Conservation (phyloP, 2,888 invertebrate genomes). For the Junonia oenone region DNA sequence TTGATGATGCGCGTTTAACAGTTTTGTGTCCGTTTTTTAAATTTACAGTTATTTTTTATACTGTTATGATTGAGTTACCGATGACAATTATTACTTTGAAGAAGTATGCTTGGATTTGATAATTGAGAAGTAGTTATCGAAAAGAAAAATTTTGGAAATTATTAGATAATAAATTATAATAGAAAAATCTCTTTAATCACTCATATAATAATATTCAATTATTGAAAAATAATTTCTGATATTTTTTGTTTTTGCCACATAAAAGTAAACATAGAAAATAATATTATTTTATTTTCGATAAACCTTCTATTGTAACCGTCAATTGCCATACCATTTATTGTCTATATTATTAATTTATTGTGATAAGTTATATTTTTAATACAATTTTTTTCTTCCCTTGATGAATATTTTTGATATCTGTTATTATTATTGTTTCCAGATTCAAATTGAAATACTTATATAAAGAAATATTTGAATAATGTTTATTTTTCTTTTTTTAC, state of each 20-base stretch:
- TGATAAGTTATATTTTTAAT: not conserved
- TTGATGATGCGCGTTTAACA: conserved; percentile 26
- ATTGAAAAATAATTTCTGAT: too few species aligned
- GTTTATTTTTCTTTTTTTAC: too few species aligned
- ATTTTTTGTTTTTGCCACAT: not conserved
- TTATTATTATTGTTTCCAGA: too few species aligned
- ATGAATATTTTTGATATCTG: not conserved
- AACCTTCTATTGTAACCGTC: not conserved
- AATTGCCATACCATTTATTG: not conserved
- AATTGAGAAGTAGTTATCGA: not conserved
- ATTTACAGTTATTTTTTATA: not conserved
- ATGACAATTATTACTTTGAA: not conserved
- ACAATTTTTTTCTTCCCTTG: too few species aligned
- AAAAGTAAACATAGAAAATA: not conserved
- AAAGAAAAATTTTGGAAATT: not conserved
- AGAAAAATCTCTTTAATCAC: too few species aligned
- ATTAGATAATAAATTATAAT: not conserved
- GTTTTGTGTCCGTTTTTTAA: conserved; percentile 8
- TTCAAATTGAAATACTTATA: too few species aligned
- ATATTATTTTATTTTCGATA: not conserved
- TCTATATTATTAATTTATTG: not conserved
- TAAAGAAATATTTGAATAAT: too few species aligned
- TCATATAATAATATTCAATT: not conserved
- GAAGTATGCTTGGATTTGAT: not conserved
- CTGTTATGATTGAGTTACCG: not conserved